A percentile compares a stretch with the other conserved stretches of the same genome.
phyloP scores from a whole-genome alignment of 2,888 invertebrate genomes.

The Eumerus sabulonum region DNA sequence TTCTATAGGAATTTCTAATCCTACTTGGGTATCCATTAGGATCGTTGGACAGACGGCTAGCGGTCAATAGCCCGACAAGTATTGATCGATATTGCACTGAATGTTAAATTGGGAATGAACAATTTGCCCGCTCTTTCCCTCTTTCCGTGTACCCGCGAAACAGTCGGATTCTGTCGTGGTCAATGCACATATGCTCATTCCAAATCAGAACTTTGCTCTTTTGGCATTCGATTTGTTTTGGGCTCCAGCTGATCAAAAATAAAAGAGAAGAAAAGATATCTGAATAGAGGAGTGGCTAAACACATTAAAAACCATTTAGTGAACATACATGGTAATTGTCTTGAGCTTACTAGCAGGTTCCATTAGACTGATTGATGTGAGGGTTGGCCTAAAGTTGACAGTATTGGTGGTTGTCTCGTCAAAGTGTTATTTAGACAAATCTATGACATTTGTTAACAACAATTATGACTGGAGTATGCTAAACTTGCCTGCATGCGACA shows the following conservation, averaged over 20 bases:
- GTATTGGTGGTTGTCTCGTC: slow-evolving; percentile 52
- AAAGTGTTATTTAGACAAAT: slow-evolving; percentile 64
- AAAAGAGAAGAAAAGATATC: slow-evolving; percentile 30
- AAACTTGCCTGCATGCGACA: too few relatives aligned
- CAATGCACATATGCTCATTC: slow-evolving; percentile 53
- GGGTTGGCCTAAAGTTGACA: slow-evolving; percentile 57
- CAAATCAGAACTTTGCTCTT: slow-evolving; percentile 44
- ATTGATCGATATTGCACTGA: slow-evolving; percentile 67
- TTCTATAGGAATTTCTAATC: slow-evolving; percentile 59
- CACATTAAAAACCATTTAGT: slow-evolving; percentile 50
- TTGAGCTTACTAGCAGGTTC: slow-evolving; percentile 66
- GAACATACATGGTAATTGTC: slow-evolving; percentile 68
- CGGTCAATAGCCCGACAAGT: slow-evolving; percentile 41
- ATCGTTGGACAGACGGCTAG: neutral
- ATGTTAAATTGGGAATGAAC: slow-evolving; percentile 45
- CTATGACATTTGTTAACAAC: slow-evolving; percentile 56
- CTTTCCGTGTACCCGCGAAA: slow-evolving; percentile 3
- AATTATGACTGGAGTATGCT: slow-evolving; percentile 29
- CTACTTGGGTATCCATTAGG: slow-evolving; percentile 54
- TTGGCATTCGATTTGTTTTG: neutral
- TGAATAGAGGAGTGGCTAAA: slow-evolving; percentile 56
- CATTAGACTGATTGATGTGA: slow-evolving; percentile 64
- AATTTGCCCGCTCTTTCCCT: neutral
- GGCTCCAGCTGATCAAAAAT: neutral
- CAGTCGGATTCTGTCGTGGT: slow-evolving; percentile 43